These are phyloP conservation scores for Lochmaea capreae DNA, from an alignment of 2,888 invertebrate genomes.

Conservation along the genomic window DNA sequence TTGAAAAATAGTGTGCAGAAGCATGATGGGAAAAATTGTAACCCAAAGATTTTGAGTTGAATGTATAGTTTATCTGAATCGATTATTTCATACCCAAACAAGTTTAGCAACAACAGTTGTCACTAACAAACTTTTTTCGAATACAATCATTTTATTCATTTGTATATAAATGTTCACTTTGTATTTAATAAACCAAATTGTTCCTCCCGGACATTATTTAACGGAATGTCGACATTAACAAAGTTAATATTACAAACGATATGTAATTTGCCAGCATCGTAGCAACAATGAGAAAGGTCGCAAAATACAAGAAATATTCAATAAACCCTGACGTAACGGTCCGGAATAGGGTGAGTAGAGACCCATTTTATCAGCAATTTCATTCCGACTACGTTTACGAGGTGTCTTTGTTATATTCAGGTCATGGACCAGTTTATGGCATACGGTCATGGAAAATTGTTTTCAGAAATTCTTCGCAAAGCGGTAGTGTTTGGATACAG, in stretches of 20 bases:
- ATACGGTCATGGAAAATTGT: not conserved
- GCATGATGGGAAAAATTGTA: too few species aligned
- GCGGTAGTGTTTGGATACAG: not conserved
- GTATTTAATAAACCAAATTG: slow-evolving; percentile 16
- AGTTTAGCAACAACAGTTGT: too few species aligned
- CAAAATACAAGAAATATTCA: slow-evolving; percentile 33
- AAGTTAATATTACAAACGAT: slow-evolving; percentile 31
- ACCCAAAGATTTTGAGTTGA: too few species aligned
- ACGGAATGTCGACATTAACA: slow-evolving; percentile 14
- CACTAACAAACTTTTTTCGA: not conserved
- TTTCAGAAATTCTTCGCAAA: not conserved
- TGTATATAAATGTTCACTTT: not conserved
- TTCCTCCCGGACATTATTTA: not conserved
- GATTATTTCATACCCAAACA: too few species aligned
- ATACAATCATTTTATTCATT: not conserved
- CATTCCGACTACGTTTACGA: slow-evolving; percentile 7
- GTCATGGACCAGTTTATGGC: not conserved
- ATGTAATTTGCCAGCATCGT: slow-evolving; percentile 22
- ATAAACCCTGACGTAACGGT: slow-evolving; percentile 27
- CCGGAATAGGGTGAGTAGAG: slow-evolving; percentile 23
- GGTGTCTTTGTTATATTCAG: slow-evolving; percentile 2
- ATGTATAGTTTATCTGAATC: too few species aligned
- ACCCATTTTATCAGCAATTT: slow-evolving; percentile 32
- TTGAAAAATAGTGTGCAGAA: too few species aligned
- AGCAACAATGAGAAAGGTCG: slow-evolving; percentile 22